Conservation (phyloP, 2,797 vertebrate species). For the Pseudomugil gertrudae region DNA sequence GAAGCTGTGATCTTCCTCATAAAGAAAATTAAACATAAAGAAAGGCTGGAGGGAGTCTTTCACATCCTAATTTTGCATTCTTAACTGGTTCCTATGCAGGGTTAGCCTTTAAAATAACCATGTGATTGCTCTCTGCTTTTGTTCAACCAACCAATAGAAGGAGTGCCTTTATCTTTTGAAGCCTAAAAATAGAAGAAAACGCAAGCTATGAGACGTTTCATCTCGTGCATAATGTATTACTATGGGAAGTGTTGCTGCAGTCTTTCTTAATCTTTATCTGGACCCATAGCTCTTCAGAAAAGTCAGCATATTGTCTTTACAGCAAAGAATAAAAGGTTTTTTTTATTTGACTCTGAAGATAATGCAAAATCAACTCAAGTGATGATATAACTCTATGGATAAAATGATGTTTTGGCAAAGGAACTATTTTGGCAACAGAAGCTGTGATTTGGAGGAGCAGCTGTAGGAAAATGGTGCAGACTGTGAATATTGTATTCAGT, state of each 20-base stretch:
- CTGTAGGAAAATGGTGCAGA: background rate
- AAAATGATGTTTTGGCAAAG: background rate
- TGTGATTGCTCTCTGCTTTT: slow-evolving; percentile 40
- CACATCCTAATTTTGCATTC: slow-evolving; percentile 59
- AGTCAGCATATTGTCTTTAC: slow-evolving; percentile 14
- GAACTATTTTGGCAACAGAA: background rate
- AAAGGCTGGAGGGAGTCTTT: slow-evolving; percentile 34
- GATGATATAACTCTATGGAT: background rate
- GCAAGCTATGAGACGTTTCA: slow-evolving; percentile 50
- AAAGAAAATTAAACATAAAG: slow-evolving; percentile 19
- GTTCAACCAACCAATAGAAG: slow-evolving; percentile 44
- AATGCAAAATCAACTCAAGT: background rate
- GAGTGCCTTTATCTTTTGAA: slow-evolving; percentile 55
- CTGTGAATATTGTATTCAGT: background rate
- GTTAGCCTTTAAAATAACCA: slow-evolving; percentile 50
- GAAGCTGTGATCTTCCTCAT: slow-evolving; percentile 41
- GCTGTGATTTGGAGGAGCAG: background rate
- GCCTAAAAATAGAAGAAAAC: slow-evolving; percentile 67
- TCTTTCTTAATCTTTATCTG: slow-evolving; percentile 27
- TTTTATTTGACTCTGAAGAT: background rate
- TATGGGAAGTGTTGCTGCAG: slow-evolving; percentile 31
- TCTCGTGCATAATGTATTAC: slow-evolving; percentile 60
- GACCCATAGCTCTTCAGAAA: background rate
- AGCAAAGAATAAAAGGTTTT: background rate
- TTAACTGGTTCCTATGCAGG: slow-evolving; percentile 66